Evolutionary conservation across 1,140 invertebrate species (phyloP), one percentile per base, ranked within the genome.

Genomic region (Andrena cerasifolii): DNA sequence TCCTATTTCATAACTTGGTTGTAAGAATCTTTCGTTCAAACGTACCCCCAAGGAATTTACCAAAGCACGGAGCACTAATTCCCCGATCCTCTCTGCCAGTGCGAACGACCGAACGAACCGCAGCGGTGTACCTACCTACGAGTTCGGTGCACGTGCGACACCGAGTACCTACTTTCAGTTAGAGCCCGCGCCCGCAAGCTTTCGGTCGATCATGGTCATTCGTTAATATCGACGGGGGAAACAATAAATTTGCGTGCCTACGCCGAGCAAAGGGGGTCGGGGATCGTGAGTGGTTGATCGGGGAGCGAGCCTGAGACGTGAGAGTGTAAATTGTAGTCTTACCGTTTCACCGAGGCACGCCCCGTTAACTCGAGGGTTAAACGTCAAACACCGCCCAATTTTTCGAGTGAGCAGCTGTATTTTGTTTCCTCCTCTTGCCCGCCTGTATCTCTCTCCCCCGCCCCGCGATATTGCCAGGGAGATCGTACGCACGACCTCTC

Each of bases 331-430:
- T 89, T 81, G 85, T 70, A 61, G 79, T 85, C 82, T 84, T 79
- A 83, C 79, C 81, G 79, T 81, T 82, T 85, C 80, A 75, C 79
- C 56, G 79, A 78, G 73, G 71, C 78, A 87, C 87, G 86, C 87
- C 87, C 87, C 80, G 84, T 88, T 89, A 89, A 89, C 80, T 83
- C 87, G 78, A 54, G 82, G 85, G 76, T 87, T 87, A 86, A 85
- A 80, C 72, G 56, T 63, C 43, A 47, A 54, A 59, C 54, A 31
- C 63, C 86, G 84, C 82, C 86, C 82, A 87, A 78, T 82, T 85
- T 83, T 84, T 67, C 62, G 79, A 72, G 49, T 80, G 81, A 84
- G 53, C 68, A 43, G n/a, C 51, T 51, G 21, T 24, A 47, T 70
- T 83, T 78, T 78, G 1, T 56, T 45, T 8, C 18, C 51, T n/a